A percentile compares a stretch with the other conserved stretches of the same genome.
Evolutionary conservation across 2,888 invertebrate species (phyloP).

Genomic region (Scaeva pyrastri): DNA sequence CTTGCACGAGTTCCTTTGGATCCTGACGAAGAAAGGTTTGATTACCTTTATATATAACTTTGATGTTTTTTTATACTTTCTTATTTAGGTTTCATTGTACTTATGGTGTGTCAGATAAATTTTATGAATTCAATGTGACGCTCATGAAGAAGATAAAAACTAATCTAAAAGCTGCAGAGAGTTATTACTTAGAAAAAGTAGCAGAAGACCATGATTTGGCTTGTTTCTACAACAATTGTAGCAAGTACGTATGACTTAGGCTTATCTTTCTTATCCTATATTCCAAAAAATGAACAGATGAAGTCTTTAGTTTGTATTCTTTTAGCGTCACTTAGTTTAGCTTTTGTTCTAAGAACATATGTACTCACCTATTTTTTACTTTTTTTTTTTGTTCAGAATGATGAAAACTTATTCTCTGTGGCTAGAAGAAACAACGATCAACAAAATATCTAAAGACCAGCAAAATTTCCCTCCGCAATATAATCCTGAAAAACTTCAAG

Average conservation of each 20-base stretch:
- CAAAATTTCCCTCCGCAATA: slow-evolving; percentile 89
- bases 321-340: too few relatives aligned
- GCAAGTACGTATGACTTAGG: slow-evolving; percentile 79
- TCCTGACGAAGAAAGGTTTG: slow-evolving; percentile 78
- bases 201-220: slow-evolving; percentile 81
- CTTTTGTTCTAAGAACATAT: too few relatives aligned
- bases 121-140: slow-evolving; percentile 89
- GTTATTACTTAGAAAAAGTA: slow-evolving; percentile 85
- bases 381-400: slow-evolving; percentile 83
- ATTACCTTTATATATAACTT: neutral
- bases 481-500: slow-evolving; percentile 87
- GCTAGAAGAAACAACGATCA: slow-evolving; percentile 91
- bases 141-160: slow-evolving; percentile 89
- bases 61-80: neutral
- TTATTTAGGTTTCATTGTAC: slow-evolving; percentile 77
- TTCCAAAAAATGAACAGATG: too few relatives aligned
- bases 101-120: slow-evolving; percentile 89
- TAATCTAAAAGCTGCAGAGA: slow-evolving; percentile 87
- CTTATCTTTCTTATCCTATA: too few relatives aligned
- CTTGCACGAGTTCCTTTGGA: slow-evolving; percentile 86
- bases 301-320: too few relatives aligned
- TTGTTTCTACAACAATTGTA: slow-evolving; percentile 82
- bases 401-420: slow-evolving; percentile 89
- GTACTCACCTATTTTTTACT: too few relatives aligned
- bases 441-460: slow-evolving; percentile 84